Evolutionary conservation across 92 coral and sea anemone genomes (phyloP), one percentile per base, ranked within the genome.

Genomic region (Epizoanthus scotinus): DNA sequence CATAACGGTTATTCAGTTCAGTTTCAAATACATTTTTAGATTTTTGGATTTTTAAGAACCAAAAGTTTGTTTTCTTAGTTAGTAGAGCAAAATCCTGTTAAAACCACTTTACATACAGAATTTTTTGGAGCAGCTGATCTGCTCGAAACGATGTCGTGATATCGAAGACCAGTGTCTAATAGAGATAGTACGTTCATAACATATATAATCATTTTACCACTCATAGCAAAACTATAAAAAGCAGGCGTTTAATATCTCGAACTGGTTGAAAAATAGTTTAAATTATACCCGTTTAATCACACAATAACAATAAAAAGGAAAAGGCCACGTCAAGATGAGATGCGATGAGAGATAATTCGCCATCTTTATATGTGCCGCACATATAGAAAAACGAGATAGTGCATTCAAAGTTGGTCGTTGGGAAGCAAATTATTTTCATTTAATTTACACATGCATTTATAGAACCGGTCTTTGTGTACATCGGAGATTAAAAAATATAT

Each of bases 191-290:
- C 70, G 29, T 25, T 64, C 29, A 26, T 47, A 47, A 47, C 9
- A 47, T 10, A 31, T n/a, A 64, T 64, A 18, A 64, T 29, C 24
- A 64, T n/a, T 34, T 63, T 29, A 64, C 42, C n/a, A 27, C 21
- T 4, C 21, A 20, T 19, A 26, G 36, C 28, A 64, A 64, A 64
- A 26, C 21, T 29, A 27, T 13, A 15, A 34, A 64, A 64, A 29
- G 70, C 36, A 1, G 40, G n/a, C 70, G 40, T 64, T 29, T 64
- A 64, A 64, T 15, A 34, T 64, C 68, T 28, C 68, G 47, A 27
- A 29, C 36, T 27, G 36, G 70, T 64, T 64, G 47, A 64, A 31
- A 17, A 10, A 2, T 31, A 29, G 70, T 29, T 63, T 31, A 31
- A 62, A 62, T 64, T 29, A n/a, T 5, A 27, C 7, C 29, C 36